Evolutionary conservation across 1,140 invertebrate species (phyloP), one percentile per base, ranked within the genome.

Genomic region (Temnothorax longispinosus): DNA sequence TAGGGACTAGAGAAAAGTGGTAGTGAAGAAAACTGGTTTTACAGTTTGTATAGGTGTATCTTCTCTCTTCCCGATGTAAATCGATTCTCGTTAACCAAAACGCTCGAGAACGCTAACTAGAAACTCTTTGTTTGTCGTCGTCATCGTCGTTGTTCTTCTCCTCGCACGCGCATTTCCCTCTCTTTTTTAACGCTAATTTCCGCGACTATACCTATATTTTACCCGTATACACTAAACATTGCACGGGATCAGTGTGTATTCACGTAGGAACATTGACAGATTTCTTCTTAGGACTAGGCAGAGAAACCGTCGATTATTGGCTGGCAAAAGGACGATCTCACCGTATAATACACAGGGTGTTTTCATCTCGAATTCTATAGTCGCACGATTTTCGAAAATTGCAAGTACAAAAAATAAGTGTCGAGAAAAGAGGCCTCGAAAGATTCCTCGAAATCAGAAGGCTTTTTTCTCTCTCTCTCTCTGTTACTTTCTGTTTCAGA

Each of bases 231-330:
- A 35, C 56, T 67, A 71, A 71, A 86, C 62, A 47, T 81, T 27
- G 41, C 44, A 62, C 72, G 54, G 69, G 41, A 89, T 76, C 72
- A 82, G 44, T 76, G 78, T 18, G 32, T 77, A 65, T 69, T 72
- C 84, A 78, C 47, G 75, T 87, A 91, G 89, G 90, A 91, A 91
- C 90, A 87, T 91, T 88, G 62, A 89, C 58, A 56, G 76, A 50
- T 75, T 50, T 85, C 60, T 85, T 86, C 21, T 76, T 47, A 65
- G 64, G 52, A 44, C n/a, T 78, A 65, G 67, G 41, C 18, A 76
- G 72, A 84, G 69, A 84, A 69, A 67, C 54, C 11, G 38, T 74
- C 77, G 69, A 81, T 77, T 44, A 2, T 50, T 27, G 54, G 47
- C 10, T 69, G 82, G 69, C 27, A 52, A 47, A 82, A 38, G 1